These are phyloP conservation scores for Microtus oregoni DNA, from an alignment of 2,113 vertebrate species.

Conservation along the genomic window DNA sequence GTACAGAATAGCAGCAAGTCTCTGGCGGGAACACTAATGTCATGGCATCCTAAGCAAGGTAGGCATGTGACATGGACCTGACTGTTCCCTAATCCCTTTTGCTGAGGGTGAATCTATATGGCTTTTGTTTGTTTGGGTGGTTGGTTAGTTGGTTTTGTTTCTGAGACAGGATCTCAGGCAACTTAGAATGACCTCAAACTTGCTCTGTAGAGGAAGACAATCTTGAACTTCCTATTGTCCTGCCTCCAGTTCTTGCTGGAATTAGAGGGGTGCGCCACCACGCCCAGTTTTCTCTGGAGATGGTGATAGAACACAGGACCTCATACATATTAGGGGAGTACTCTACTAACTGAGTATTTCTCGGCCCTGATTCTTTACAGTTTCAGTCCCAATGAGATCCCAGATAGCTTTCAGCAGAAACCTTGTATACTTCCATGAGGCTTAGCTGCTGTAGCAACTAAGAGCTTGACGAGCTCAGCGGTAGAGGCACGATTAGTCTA, in stretches of 20 bases:
- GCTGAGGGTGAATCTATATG: neutral
- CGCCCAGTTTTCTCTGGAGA: neutral
- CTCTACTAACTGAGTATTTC: neutral
- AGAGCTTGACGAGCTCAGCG: neutral
- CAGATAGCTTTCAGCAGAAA: conserved; percentile 24
- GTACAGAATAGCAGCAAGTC: neutral
- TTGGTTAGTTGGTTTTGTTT: neutral
- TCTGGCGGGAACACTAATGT: neutral
- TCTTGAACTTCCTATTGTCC: neutral
- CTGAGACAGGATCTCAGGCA: neutral
- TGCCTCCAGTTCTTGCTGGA: neutral
- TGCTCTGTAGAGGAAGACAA: neutral
- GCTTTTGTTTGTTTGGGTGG: neutral
- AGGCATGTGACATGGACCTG: neutral
- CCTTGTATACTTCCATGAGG: conserved; percentile 34
- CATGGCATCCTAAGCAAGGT: neutral
- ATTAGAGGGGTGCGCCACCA: neutral
- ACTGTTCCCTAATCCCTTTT: neutral
- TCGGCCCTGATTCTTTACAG: neutral
- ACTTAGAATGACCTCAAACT: neutral
- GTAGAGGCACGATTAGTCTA: neutral
- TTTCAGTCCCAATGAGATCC: conserved; percentile 21
- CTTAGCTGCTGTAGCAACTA: conserved; percentile 26
- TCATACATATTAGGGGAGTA: neutral
- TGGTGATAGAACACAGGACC: neutral